Conservation (phyloP, 2,888 invertebrate genomes). For the Agonopterix arenella region DNA sequence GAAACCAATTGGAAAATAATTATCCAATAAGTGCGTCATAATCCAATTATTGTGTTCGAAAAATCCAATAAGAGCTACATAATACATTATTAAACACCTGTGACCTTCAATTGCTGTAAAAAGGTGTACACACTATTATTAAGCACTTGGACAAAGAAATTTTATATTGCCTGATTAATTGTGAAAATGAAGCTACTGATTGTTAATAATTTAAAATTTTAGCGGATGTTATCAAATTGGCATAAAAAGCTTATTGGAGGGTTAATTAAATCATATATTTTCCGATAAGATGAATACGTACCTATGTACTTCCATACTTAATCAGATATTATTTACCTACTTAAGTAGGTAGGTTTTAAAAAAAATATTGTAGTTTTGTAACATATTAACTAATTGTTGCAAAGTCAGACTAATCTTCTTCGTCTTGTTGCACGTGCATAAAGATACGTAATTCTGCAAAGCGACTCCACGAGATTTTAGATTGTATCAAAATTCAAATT, state of each 20-base stretch:
- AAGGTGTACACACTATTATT: conserved; percentile 2
- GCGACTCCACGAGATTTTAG: neutral
- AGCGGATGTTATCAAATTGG: too few species aligned
- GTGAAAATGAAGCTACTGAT: neutral
- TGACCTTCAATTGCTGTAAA: neutral
- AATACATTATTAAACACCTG: conserved; percentile 31
- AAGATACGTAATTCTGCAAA: too few species aligned
- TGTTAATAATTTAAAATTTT: neutral
- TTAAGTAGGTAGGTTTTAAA: too few species aligned
- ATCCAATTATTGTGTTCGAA: neutral
- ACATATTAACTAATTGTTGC: too few species aligned
- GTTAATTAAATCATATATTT: too few species aligned
- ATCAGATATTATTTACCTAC: too few species aligned
- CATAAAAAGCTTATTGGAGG: too few species aligned
- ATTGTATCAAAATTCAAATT: conserved; percentile 40
- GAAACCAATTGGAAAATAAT: neutral
- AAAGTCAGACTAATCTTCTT: too few species aligned
- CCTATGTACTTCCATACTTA: too few species aligned
- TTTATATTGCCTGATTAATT: neutral
- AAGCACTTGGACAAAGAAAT: neutral
- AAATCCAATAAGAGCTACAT: neutral
- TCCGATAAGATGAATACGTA: too few species aligned
- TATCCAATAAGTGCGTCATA: neutral
- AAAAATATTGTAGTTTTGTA: too few species aligned
- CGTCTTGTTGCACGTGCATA: too few species aligned